Evolutionary conservation across 35 echinoderm and acorn worm species (phyloP), one percentile per base, ranked within the genome.

Genomic region (Ophiothrix spiculata): DNA sequence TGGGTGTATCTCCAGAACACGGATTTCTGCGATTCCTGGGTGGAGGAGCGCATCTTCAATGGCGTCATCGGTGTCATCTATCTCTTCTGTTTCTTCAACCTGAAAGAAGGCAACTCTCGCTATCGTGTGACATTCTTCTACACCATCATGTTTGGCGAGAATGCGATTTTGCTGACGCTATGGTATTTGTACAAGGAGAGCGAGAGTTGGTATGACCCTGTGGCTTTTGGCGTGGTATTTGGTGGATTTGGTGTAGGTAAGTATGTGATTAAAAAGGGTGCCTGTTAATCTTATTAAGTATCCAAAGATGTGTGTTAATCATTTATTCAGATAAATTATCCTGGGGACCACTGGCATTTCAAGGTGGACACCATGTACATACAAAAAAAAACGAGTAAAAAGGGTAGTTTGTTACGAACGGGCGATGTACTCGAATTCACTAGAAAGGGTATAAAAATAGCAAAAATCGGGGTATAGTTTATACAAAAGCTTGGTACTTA

Each of bases 11-110:
- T 88, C 25, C 95, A 98, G 79, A 69, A 93, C 23, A 98, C 95
- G 21, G 95, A 93, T 60, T 98, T 98, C 80, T 94, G 95, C 85
- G 38, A 60, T 64, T 85, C 74, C 0, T 88, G 91, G 88, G 64
- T 82, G 0, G 91, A 93, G 78, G 95, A 98, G 74, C 79, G 95
- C 6, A 88, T 98, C 91, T 98, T 98, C 85, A 98, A 98, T 56
- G 75, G 83, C 4, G 92, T 94, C 56, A 84, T 98, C 0, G 86
- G 83, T 4, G 77, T 85, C 56, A 81, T 98, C 81, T 98, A 98
- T 82, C 49, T 93, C 39, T 98, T 98, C 82, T 98, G 95, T 75
- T 98, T 98, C 77, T 98, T 98, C 64, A 98, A 98, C 79, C 86
- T 98, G 38, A 98, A 98, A 86, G 95, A 98, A 80, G 95, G 95